A percentile compares a stretch with the other conserved stretches of the same genome.
phyloP scores from a whole-genome alignment of 2,113 vertebrate genomes.

The Martes martes region DNA sequence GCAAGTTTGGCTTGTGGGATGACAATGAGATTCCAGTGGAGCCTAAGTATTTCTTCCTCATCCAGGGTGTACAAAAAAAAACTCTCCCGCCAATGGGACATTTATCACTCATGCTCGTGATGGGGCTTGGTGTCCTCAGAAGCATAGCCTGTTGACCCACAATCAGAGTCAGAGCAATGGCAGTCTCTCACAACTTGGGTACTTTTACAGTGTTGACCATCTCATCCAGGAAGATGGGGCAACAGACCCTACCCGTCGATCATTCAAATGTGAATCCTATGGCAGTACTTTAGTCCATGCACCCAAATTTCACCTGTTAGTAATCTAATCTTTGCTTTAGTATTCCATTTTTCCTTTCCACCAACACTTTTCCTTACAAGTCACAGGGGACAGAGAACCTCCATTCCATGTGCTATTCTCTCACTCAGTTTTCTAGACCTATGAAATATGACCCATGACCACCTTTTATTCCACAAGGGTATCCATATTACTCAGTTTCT shows the following conservation, averaged over 20 bases:
- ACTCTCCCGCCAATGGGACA: background rate
- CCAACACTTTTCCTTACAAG: background rate
- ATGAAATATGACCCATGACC: background rate
- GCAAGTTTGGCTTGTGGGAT: background rate
- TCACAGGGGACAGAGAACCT: background rate
- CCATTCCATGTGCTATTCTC: background rate
- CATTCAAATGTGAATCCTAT: background rate
- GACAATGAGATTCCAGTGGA: background rate
- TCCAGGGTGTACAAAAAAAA: background rate
- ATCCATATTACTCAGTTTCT: background rate
- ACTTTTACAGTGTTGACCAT: background rate
- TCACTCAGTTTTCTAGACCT: background rate
- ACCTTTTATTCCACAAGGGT: background rate
- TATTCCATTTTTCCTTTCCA: background rate
- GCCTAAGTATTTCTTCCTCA: background rate
- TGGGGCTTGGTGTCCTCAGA: background rate
- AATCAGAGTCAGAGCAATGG: background rate
- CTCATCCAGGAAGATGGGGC: background rate
- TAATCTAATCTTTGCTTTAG: background rate
- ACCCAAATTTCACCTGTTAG: background rate
- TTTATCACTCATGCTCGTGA: background rate
- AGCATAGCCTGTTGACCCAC: background rate
- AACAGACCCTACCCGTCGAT: background rate
- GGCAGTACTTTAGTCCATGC: background rate
- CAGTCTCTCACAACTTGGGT: background rate